Percentiles rank a stretch among this genome's conserved stretches.
phyloP scores from a whole-genome alignment of 2,113 vertebrate species.

The Neolamprologus fasciatus region DNA sequence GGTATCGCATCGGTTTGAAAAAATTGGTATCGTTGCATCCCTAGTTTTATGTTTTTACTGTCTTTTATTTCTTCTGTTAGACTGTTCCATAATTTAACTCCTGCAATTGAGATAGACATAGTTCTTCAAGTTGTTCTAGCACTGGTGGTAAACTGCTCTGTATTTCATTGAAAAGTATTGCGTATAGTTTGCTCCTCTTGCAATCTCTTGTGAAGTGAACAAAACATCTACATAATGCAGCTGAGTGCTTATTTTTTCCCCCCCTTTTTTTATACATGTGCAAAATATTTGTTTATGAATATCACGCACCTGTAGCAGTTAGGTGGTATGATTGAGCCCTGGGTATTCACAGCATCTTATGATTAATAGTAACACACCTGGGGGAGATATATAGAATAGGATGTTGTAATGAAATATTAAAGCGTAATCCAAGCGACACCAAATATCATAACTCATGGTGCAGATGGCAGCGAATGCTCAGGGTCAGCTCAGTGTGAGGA shows the following conservation, averaged over 20 bases:
- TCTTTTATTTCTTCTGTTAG: no score
- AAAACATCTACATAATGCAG: neutral
- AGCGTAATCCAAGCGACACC: slow-evolving; percentile 66
- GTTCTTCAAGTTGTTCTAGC: no score
- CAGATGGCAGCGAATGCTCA: slow-evolving; percentile 46
- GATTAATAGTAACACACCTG: slow-evolving; percentile 70
- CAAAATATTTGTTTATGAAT: neutral
- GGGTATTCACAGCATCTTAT: slow-evolving; percentile 41
- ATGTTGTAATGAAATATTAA: slow-evolving; percentile 77
- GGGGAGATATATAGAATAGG: slow-evolving; percentile 54
- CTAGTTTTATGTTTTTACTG: no score
- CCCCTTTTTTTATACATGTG: neutral
- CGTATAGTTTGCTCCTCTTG: neutral
- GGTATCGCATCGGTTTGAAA: no score
- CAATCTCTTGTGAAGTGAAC: neutral
- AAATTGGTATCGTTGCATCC: no score
- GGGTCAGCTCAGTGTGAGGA: slow-evolving; percentile 58
- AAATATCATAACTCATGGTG: slow-evolving; percentile 72
- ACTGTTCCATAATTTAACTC: no score
- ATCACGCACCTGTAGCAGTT: neutral
- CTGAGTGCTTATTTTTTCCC: fast-evolving
- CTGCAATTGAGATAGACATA: fast-evolving
- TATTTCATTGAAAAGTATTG: neutral
- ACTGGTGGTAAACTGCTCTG: neutral
- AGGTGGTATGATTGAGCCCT: slow-evolving; percentile 45